Base-by-base conservation (phyloP, 2,888 invertebrate genomes). In the Eledona agricola region DNA sequence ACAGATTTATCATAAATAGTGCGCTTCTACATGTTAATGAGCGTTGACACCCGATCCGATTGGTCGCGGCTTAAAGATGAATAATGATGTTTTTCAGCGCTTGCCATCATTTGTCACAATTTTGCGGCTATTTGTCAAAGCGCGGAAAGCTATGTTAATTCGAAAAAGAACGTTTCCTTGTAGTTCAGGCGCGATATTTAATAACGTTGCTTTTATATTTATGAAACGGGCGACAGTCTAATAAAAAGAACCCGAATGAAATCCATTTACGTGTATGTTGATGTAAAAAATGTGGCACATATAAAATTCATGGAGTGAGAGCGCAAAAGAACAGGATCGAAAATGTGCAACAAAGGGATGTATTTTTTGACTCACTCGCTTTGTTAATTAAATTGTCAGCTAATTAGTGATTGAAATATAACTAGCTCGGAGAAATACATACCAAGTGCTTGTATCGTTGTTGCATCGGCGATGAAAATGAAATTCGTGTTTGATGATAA, bases 111-210 rank as follows among this genome's bases (percentile, higher is more conserved):
- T 61, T 58, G 58, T 61, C 59, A 58, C 54, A 55, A 56, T 61
- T 61, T 59, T 54, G 34, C 47, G 52, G 53, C 49, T 56, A 59
- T 61, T 61, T 59, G 58, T 59, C 29, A 23, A 38, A 37, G 50
- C 40, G n/a, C n/a, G n/a, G 49, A 52, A 58, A 57, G 59, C 58
- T 62, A 59, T 59, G 62, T 58, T 62, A 62, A 62, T 62, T 58
- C 55, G 35, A 38, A 55, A 54, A 51, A 42, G 55, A 58, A 55
- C 47, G 47, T 38, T 49, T 47, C 52, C 47, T 10, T 22, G n/a
- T 11, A 25, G 15, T 28, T 37, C 37, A 26, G n/a, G 26, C 10
- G 28, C 11, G 26, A 29, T 38, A 49, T 49, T 49, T 49, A 49
- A 49, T 49, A 49, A 49, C 47, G 22, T 49, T 29, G 47, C 47